Evolutionary conservation across 2,113 vertebrate species (phyloP).

Genomic region (Seriola quinqueradiata): DNA sequence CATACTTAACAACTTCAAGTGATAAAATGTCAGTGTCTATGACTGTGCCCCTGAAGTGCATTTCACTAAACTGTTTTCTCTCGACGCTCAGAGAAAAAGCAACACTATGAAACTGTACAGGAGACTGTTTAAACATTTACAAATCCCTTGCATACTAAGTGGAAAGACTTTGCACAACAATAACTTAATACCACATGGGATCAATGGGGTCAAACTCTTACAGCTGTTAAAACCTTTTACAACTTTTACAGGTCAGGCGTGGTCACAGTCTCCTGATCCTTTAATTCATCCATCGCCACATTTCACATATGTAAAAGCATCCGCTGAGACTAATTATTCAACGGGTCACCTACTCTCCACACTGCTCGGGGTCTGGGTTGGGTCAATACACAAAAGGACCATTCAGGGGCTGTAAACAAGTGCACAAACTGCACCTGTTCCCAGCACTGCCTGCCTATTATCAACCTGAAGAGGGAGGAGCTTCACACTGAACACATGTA

Average conservation of each 20-base stretch:
- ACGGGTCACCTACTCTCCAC: conserved; percentile 42
- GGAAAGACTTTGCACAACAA: conserved; percentile 29
- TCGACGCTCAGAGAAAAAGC: background rate
- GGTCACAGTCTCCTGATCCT: background rate
- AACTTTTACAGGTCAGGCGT: background rate
- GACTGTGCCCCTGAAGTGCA: background rate
- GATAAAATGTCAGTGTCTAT: background rate
- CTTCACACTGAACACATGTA: conserved; percentile 41
- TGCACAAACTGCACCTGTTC: conserved; percentile 77
- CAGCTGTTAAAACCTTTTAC: conserved; percentile 2
- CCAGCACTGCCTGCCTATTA: conserved; percentile 55
- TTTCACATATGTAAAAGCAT: conserved; percentile 7
- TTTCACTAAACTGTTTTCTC: conserved; percentile 14
- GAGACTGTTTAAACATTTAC: conserved; percentile 38
- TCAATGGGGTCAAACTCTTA: conserved; percentile 8
- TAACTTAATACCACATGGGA: background rate
- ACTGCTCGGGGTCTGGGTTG: conserved; percentile 18
- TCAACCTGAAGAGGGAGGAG: conserved; percentile 49
- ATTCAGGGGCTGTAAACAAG: conserved; percentile 66
- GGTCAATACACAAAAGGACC: conserved; percentile 65
- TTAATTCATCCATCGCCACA: background rate
- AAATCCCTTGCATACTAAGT: conserved; percentile 21
- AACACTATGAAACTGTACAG: background rate
- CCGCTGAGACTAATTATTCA: conserved; percentile 33
- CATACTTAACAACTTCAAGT: background rate